Conservation (phyloP, 2,888 invertebrate species). For the Thera britannica region DNA sequence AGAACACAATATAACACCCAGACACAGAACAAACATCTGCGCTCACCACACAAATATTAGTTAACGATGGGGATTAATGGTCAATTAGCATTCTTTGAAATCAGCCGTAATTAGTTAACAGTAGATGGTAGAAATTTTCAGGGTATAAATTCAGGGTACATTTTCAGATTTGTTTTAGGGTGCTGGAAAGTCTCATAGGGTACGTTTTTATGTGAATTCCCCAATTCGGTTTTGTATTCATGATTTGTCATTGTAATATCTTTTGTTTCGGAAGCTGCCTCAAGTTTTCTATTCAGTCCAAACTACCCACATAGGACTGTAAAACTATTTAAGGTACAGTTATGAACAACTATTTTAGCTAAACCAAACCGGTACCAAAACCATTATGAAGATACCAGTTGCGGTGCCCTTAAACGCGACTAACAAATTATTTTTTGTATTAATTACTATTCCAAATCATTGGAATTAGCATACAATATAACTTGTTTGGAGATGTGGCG, state of each 20-base stretch:
- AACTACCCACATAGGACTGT: constrained; percentile 25
- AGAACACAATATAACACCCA: too few species aligned
- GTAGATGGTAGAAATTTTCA: too few species aligned
- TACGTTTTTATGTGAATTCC: too few species aligned
- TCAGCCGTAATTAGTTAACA: too few species aligned
- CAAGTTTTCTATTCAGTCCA: constrained; percentile 16
- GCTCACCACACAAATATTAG: too few species aligned
- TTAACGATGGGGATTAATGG: too few species aligned
- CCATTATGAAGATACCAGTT: constrained; percentile 59
- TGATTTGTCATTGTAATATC: neutral
- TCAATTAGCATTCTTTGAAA: too few species aligned
- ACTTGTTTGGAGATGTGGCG: constrained; percentile 63
- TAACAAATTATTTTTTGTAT: constrained; percentile 67
- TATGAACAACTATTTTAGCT: constrained; percentile 33
- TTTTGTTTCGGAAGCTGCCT: constrained; percentile 2
- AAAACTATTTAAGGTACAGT: constrained; percentile 33
- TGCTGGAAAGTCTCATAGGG: too few species aligned
- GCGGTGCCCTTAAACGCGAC: constrained; percentile 62
- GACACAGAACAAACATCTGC: too few species aligned
- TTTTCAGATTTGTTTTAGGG: too few species aligned
- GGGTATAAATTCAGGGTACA: too few species aligned
- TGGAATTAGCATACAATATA: constrained; percentile 80
- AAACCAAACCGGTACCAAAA: constrained; percentile 47
- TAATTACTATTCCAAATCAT: constrained; percentile 75
- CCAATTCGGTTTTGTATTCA: too few species aligned